Conservation (phyloP, 2,113 vertebrate genomes). For the Polypterus bichir region DNA sequence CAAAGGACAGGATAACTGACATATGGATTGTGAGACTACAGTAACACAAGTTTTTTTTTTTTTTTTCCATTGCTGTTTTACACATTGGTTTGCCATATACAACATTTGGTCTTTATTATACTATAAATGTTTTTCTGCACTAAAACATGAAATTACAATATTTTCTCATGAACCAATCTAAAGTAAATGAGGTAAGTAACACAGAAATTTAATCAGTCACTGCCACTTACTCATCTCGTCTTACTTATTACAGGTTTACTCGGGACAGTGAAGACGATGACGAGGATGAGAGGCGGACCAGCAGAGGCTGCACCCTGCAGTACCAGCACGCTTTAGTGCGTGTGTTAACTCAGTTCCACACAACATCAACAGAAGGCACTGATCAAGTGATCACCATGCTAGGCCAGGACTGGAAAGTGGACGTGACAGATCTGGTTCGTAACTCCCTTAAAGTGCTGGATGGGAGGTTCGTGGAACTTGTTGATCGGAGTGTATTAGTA, state of each 20-base stretch:
- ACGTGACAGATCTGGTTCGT: constrained; percentile 89
- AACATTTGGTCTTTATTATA: no score
- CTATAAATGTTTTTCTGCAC: no score
- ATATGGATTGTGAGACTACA: no score
- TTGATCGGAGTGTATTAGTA: constrained; percentile 74
- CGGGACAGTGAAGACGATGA: constrained; percentile 89
- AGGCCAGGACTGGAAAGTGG: constrained; percentile 93
- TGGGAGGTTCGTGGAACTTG: constrained; percentile 75
- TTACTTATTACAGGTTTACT: constrained; percentile 47
- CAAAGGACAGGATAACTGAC: no score
- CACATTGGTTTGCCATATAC: no score
- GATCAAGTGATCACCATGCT: constrained; percentile 95
- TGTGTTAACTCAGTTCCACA: constrained; percentile 96
- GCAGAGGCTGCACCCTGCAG: constrained; percentile 83
- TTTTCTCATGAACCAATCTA: no score
- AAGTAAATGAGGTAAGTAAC: no score
- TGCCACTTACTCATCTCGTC: no score
- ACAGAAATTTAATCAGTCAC: no score
- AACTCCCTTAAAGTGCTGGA: constrained; percentile 82
- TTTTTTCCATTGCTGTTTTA: no score
- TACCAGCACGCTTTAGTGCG: constrained; percentile 83
- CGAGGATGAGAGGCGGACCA: constrained; percentile 67
- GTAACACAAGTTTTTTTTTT: no score
- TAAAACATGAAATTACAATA: no score
- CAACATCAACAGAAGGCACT: constrained; percentile 76